Evolutionary conservation across 1,140 invertebrate genomes (phyloP).

Genomic region (Glossosoma conforme): DNA sequence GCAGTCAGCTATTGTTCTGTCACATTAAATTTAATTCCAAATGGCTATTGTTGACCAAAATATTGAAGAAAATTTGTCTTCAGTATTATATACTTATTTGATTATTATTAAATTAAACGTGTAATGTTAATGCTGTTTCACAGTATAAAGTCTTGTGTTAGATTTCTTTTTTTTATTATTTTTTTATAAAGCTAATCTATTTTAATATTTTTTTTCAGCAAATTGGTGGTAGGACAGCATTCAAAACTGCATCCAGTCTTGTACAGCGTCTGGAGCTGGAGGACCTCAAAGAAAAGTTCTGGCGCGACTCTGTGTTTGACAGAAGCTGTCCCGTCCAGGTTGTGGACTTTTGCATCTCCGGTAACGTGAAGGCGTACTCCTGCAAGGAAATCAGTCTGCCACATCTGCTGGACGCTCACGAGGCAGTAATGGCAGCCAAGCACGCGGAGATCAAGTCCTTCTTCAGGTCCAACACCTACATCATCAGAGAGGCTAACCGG

Average conservation of each 20-base stretch:
- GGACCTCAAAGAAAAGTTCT: constrained; percentile 48
- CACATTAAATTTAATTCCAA: too few species aligned
- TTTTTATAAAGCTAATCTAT: too few species aligned
- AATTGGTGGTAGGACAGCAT: constrained; percentile 47
- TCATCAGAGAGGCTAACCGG: constrained; percentile 48
- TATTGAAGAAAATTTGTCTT: too few species aligned
- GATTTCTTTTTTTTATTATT: neutral
- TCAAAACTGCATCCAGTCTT: constrained; percentile 47
- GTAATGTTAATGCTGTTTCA: too few species aligned
- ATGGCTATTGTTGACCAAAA: too few species aligned
- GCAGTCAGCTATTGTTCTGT: too few species aligned
- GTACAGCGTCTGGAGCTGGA: constrained; percentile 46
- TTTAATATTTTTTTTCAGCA: constrained; percentile 41
- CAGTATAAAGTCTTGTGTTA: neutral
- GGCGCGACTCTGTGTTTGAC: constrained; percentile 51
- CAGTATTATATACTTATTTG: too few species aligned
- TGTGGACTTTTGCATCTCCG: constrained; percentile 50
- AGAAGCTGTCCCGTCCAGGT: constrained; percentile 46
- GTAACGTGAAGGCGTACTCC: constrained; percentile 48
- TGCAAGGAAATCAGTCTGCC: constrained; percentile 53
- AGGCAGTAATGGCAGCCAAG: constrained; percentile 49
- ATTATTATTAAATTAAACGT: too few species aligned
- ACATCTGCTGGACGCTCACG: constrained; percentile 54
- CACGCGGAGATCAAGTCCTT: constrained; percentile 48
- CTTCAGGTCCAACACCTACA: constrained; percentile 51